Evolutionary conservation across 2,888 invertebrate genomes (phyloP).

Genomic region (Nomada fucata): DNA sequence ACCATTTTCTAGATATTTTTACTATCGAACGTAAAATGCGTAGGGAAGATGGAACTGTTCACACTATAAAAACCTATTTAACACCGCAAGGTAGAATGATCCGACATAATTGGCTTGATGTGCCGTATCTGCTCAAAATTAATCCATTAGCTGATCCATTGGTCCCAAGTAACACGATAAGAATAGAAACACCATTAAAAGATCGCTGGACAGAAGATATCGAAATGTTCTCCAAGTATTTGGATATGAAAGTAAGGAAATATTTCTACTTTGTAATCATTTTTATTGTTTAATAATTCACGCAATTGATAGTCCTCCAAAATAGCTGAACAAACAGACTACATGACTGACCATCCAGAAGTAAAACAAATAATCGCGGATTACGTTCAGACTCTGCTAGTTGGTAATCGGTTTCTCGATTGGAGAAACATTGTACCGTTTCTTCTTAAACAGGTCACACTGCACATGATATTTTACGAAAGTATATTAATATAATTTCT

Average conservation of each 20-base stretch:
- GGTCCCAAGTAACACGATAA: constrained; percentile 54
- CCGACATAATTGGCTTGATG: constrained; percentile 87
- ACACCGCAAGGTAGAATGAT: constrained; percentile 86
- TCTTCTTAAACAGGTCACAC: constrained; percentile 47
- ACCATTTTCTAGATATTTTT: constrained; percentile 85
- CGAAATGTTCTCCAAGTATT: constrained; percentile 87
- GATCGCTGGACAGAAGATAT: constrained; percentile 87
- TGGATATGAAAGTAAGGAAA: constrained; percentile 86
- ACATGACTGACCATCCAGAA: constrained; percentile 86
- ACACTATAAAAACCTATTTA: constrained; percentile 86
- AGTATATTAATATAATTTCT: constrained; percentile 20
- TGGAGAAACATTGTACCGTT: constrained; percentile 43
- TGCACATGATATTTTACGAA: constrained; percentile 5
- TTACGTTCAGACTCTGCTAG: constrained; percentile 86
- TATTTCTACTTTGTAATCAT: constrained; percentile 2
- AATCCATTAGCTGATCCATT: constrained; percentile 86
- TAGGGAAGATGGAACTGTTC: constrained; percentile 85
- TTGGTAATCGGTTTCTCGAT: constrained; percentile 84
- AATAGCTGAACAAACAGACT: constrained; percentile 81
- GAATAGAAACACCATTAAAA: constrained; percentile 81
- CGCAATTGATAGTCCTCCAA: constrained; percentile 60
- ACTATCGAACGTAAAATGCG: constrained; percentile 87
- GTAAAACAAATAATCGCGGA: constrained; percentile 86
- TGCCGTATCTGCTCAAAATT: constrained; percentile 86
- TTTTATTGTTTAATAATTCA: not conserved